Base-by-base conservation (phyloP, 2,797 vertebrate species). In the Catostomus latipinnis region DNA sequence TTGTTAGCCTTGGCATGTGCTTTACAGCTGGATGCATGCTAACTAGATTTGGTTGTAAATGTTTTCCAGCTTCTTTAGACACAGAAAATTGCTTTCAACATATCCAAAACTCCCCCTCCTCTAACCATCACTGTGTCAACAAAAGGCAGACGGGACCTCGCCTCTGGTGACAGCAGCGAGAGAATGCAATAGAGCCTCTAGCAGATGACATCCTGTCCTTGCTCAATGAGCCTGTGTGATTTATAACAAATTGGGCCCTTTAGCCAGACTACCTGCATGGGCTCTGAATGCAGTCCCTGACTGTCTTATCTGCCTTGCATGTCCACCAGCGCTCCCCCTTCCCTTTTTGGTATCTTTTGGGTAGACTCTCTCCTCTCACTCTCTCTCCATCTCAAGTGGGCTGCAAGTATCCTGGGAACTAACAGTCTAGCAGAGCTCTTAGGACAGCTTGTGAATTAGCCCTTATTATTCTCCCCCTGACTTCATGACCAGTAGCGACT, bases 141-240 rank as follows among this genome's bases (percentile, higher is more conserved):
- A 84, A 63, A 74, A 82, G 70, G 71, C 82, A 81, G 86, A 82
- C 83, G 62, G 58, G 45, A 52, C 69, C 81, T 14, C 72, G 58
- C 18, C 76, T 77, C 61, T 76, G 13, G 61, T 71, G 80, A 76
- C 68, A 70, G 78, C 54, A 53, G 66, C 22, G 66, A 74, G 62
- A 74, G 71, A 82, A 58, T 78, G 74, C 60, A 71, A 53, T 50
- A 1, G 34, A 62, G 80, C 69, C 77, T 90, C 87, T 88, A 81
- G 89, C 90, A 90, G 90, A 90, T 90, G 89, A 90, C 92, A 90
- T 94, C 92, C 92, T 91, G 91, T 92, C 92, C 88, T 87, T 82
- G 63, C 86, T 92, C 85, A 92, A 92, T 91, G 89, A 89, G 88
- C 88, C 89, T 90, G 87, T 93, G 88, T 92, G 91, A 93, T 89